A percentile compares a stretch with the other conserved stretches of the same genome.
These are phyloP conservation scores for Brachyhypopomus gauderio DNA, from an alignment of 2,113 vertebrate species.

Conservation along the genomic window DNA sequence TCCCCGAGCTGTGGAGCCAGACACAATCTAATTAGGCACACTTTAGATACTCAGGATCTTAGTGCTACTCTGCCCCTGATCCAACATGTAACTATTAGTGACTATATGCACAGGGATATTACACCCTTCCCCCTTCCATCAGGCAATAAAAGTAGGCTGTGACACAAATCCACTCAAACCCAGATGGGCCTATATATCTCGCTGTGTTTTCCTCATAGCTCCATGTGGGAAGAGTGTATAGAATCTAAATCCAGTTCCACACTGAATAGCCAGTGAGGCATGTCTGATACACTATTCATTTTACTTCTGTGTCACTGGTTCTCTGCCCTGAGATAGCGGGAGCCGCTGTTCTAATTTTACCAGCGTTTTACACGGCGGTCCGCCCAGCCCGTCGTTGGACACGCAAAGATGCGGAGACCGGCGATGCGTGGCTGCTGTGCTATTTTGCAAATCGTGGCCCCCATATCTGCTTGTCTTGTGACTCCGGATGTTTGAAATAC, in stretches of 20 bases:
- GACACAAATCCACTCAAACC: conserved; percentile 68
- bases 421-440: conserved; percentile 33
- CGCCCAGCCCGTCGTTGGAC: conserved; percentile 18
- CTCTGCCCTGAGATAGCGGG: conserved; percentile 60
- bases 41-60: conserved; percentile 69
- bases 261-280: conserved; percentile 35
- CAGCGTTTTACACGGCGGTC: conserved; percentile 32
- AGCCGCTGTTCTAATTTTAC: conserved; percentile 60
- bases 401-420: conserved; percentile 17
- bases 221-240: conserved; percentile 53
- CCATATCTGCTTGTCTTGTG: not conserved
- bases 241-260: conserved; percentile 46
- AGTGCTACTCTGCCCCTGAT: conserved; percentile 65
- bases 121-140: conserved; percentile 61
- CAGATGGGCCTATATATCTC: conserved; percentile 69
- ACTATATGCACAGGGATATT: conserved; percentile 64
- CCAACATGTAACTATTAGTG: conserved; percentile 67
- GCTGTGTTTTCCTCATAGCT: conserved; percentile 61
- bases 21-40: conserved; percentile 66
- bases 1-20: conserved; percentile 52
- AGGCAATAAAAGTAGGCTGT: conserved; percentile 70
- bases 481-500: conserved; percentile 24
- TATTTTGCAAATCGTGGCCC: not conserved
- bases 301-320: conserved; percentile 62
- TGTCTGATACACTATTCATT: conserved; percentile 47